Evolutionary conservation across 2,797 vertebrate genomes (phyloP).

Genomic region (Crax fasciolata): DNA sequence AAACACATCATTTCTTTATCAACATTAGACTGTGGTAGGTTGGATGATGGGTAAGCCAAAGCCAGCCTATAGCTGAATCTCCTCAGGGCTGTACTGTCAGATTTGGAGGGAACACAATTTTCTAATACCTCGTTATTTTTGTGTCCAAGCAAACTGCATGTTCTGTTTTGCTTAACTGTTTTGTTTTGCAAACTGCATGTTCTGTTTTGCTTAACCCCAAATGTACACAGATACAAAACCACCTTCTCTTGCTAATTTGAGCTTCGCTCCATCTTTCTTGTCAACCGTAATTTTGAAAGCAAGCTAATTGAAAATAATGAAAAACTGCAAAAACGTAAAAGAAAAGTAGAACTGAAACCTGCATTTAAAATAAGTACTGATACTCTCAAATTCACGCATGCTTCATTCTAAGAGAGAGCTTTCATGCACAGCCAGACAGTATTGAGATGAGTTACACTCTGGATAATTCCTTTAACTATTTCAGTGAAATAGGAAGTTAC

Average conservation of each 20-base stretch:
- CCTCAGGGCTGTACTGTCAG: background rate
- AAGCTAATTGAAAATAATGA: background rate
- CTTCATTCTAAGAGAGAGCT: background rate
- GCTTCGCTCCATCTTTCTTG: background rate
- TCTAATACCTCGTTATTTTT: background rate
- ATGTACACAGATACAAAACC: background rate
- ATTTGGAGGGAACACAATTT: background rate
- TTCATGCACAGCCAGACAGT: background rate
- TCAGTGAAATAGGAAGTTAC: background rate
- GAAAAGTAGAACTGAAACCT: background rate
- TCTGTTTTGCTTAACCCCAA: background rate
- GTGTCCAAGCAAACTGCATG: background rate
- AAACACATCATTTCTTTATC: background rate
- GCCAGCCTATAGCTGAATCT: background rate
- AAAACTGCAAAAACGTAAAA: background rate
- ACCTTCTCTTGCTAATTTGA: background rate
- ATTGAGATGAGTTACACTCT: background rate
- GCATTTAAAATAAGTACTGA: background rate
- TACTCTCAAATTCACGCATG: background rate
- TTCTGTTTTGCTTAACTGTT: background rate
- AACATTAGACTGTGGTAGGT: background rate
- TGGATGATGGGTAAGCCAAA: background rate
- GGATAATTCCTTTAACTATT: background rate
- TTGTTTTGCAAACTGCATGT: background rate
- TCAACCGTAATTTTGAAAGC: background rate